Evolutionary conservation across 2,888 invertebrate species (phyloP).

Genomic region (Cancer borealis): DNA sequence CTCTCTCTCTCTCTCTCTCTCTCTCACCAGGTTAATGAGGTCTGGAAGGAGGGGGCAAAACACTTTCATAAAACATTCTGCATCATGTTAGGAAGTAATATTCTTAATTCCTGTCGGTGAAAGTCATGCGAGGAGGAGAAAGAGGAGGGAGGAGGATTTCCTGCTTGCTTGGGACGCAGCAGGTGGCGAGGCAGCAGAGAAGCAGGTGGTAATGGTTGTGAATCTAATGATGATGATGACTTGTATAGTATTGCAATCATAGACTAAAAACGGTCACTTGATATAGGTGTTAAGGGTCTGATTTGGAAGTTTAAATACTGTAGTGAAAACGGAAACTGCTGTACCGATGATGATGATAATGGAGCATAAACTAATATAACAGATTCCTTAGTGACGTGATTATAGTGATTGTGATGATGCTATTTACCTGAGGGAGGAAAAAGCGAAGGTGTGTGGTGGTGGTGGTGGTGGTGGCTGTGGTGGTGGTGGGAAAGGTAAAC

Average conservation of each 20-base stretch:
- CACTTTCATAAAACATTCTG: background rate
- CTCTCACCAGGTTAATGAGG: background rate
- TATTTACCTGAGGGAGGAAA: too few species aligned
- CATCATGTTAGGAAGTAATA: background rate
- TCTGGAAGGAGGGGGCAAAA: background rate
- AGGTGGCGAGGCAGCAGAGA: background rate
- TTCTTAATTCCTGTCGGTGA: background rate
- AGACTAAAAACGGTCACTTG: background rate
- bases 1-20: too few species aligned
- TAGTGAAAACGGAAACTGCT: too few species aligned
- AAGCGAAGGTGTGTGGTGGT: background rate
- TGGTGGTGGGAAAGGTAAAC: background rate
- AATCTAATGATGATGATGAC: background rate
- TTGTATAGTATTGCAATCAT: background rate
- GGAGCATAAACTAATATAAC: too few species aligned
- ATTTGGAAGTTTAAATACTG: too few species aligned
- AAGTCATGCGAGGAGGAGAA: background rate
- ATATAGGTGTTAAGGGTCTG: background rate
- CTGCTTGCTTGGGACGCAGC: background rate
- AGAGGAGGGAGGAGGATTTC: background rate
- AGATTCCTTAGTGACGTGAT: background rate
- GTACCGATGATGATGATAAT: too few species aligned
- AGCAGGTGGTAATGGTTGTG: background rate
- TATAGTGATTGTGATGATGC: background rate
- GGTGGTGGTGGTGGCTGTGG: background rate